phyloP scores from a whole-genome alignment of 1,140 invertebrate species.

The Brachionus manjavacas region DNA sequence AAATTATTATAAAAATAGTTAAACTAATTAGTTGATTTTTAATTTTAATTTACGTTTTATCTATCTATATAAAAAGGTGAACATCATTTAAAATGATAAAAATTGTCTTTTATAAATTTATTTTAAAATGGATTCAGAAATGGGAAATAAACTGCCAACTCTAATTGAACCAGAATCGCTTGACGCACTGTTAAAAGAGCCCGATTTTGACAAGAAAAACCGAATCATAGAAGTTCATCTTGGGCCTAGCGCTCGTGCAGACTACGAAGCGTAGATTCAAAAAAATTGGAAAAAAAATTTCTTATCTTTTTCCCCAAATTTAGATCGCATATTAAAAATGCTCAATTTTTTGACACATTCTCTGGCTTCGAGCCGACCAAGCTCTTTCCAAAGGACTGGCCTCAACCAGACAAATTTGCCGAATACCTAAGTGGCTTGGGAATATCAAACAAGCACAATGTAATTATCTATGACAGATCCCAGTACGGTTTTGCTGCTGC shows the following conservation, averaged over 20 bases:
- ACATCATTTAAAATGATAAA: neutral
- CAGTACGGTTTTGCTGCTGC: slow-evolving; percentile 45
- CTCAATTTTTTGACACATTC: neutral
- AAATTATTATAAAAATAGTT: neutral
- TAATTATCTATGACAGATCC: slow-evolving; percentile 46
- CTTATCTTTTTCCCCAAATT: neutral
- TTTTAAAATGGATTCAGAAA: slow-evolving; percentile 11
- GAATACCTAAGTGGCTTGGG: slow-evolving; percentile 43
- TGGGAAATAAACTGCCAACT: slow-evolving; percentile 20
- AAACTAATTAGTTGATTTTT: neutral
- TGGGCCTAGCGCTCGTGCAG: neutral
- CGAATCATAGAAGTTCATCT: slow-evolving; percentile 22
- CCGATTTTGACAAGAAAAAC: slow-evolving; percentile 12
- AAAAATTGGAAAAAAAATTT: neutral
- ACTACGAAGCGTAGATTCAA: slow-evolving; percentile 7
- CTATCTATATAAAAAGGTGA: neutral
- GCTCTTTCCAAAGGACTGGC: slow-evolving; percentile 45
- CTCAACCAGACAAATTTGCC: slow-evolving; percentile 45
- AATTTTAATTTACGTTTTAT: neutral
- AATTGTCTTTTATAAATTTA: neutral
- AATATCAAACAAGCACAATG: slow-evolving; percentile 44
- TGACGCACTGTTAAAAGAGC: neutral
- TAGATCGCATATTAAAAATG: slow-evolving; percentile 8
- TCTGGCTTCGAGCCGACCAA: neutral
- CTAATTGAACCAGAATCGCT: neutral